Evolutionary conservation across 1,140 invertebrate genomes (phyloP), one percentile per base, ranked within the genome.

Genomic region (Gryon sp.): DNA sequence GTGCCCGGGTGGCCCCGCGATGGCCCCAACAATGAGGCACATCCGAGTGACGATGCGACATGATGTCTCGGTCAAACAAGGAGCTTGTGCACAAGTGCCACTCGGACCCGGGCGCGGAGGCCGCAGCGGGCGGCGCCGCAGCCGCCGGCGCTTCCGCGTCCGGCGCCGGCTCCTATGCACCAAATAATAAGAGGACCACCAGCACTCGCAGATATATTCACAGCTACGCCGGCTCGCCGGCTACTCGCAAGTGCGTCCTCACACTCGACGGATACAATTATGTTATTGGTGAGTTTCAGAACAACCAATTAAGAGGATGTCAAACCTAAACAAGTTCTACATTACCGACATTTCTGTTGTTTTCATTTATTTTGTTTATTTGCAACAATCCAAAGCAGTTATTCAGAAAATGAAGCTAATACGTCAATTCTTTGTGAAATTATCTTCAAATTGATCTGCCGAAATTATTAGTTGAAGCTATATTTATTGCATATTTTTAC

Each of bases 261-360:
- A 95, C 93, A 16, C 89, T 95, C 45, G 93, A 94, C 82, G 94
- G 93, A 79, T 94, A 94, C 88, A 94, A 92, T 62, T 95, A 95
- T 85, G 93, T 95, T 78, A 95, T 95, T 90, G 93, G 94, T 95
- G 89, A 93, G 92, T 89, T 30, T 1, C n/a, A 4, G 45, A 28
- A 7, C 18, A 45, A 26, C 32, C 6, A 36, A 36, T 2, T n/a
- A n/a, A n/a, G n/a, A n/a, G n/a, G n/a, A 15, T 36, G 6, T 36
- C n/a, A 12, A 14, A 15, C 11, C n/a, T 6, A 11, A 14, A 36
- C n/a, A n/a, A n/a, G n/a, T n/a, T n/a, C n/a, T n/a, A n/a, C n/a
- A n/a, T n/a, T n/a, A n/a, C n/a, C n/a, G n/a, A n/a, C n/a, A n/a
- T n/a, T n/a, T n/a, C n/a, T n/a, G n/a, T n/a, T n/a, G n/a, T n/a